Base-by-base conservation (phyloP, 2,797 vertebrate species). In the Enteromius anoplus region DNA sequence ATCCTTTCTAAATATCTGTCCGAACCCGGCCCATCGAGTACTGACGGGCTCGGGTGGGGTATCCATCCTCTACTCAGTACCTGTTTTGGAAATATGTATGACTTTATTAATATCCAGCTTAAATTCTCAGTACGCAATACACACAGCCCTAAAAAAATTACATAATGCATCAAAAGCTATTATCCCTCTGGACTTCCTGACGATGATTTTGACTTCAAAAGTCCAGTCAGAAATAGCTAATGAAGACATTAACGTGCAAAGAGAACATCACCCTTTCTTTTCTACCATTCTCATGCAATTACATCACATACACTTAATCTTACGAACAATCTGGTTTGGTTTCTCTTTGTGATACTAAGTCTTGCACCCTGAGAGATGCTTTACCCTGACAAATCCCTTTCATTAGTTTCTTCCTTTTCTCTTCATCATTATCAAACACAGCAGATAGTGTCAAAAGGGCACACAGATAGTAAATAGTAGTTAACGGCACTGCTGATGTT, bases 231-330 rank as follows among this genome's bases (percentile, higher is more conserved):
- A 75, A 84, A 85, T 81, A 84, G 49, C 34, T 81, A 87, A 87
- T 79, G 84, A 87, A 76, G 84, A 84, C 15, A 60, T 78, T 85
- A 83, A 85, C 37, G 32, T 85, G 77, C 51, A 62, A 11, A 85
- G 51, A 85, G 72, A 58, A 84, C 53, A 77, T 77, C 34, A 37
- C 26, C 37, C 58, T 62, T 65, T 9, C 10, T 32, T 55, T 47
- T 71, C 53, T 51, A 32, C 29, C 58, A 19, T 42, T 81, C 71
- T 70, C 7, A 14, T 77, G 23, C n/a, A 71, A 37, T 75, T 80
- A 80, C 62, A 75, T 85, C 85, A 83, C 78, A 81, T 49, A 37
- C 45, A 70, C 53, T 83, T 80, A 55, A 60, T 81, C 75, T 62
- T 73, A 80, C 23, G 71, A 71, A 80, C 42, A 45, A 11, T 29